Evolutionary conservation across 2,888 invertebrate species (phyloP), one percentile per base, ranked within the genome.

Genomic region (Lutraria lutraria): DNA sequence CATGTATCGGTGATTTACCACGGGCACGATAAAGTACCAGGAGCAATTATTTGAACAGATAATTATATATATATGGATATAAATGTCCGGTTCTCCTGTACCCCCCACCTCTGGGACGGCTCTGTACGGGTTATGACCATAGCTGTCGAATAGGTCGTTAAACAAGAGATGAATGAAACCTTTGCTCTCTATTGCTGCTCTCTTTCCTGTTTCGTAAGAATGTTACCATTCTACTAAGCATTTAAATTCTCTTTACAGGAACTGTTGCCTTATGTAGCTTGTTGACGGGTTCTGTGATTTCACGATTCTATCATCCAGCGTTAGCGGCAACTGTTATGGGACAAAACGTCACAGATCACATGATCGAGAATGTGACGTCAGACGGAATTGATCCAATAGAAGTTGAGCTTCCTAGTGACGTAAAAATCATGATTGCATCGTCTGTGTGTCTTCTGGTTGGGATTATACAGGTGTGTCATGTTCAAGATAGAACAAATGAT

Each of bases 231-330:
- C 56, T 56, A 56, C 56, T 8, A 56, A 56, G 8, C 25, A 25
- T 68, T 25, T 68, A 8, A 15, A 15, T 16, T 56, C 56, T 25
- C 0, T 53, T 81, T 84, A 72, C 87, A 95, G 96, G 96, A n/a
- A 96, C 96, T 13, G 96, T 96, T 87, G 96, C 96, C 8, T 93
- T 96, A 31, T 95, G 96, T 19, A 96, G 96, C 88, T 92, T 96
- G 2, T 94, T 96, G 94, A 94, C 95, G 1, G 96, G 95, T 3
- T 94, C 95, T 25, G 95, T 95, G 10, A 93, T 95, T 8, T 93
- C 92, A 0, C 83, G 91, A 19, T 88, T 93, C 76, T 92, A 92
- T 52, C 84, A 89, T 43, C 90, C 92, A 19, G 72, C 60, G 0
- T 68, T 92, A 3, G 92, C 92, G 6, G 34, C 83, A n/a, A 53